phyloP scores from a whole-genome alignment of 2,797 vertebrate species.

The Malurus leucopterus region DNA sequence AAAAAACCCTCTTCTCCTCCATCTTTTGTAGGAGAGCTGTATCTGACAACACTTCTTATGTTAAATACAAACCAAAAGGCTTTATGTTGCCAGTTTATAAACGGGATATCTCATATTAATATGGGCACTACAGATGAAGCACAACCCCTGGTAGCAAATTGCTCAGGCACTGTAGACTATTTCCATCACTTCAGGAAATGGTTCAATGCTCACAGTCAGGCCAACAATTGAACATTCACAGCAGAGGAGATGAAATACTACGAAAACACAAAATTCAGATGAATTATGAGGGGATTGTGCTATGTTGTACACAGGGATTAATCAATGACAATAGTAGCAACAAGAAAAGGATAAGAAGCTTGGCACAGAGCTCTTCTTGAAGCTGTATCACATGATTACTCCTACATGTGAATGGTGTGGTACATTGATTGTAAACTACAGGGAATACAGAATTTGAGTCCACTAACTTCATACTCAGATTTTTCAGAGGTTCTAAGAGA shows the following conservation, averaged over 20 bases:
- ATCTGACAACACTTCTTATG: not conserved
- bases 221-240: not conserved
- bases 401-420: not conserved
- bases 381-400: not conserved
- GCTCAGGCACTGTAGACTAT: not conserved
- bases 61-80: not conserved
- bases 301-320: not conserved
- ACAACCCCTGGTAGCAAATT: not conserved
- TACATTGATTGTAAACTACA: not conserved
- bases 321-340: not conserved
- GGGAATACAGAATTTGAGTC: not conserved
- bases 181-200: not conserved
- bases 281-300: not conserved
- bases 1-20: not conserved
- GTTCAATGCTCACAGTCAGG: not conserved
- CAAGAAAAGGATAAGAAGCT: not conserved
- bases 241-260: not conserved
- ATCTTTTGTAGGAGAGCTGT: not conserved
- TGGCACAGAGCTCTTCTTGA: not conserved
- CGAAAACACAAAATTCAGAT: not conserved
- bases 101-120: not conserved
- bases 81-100: not conserved
- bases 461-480: fast-evolving
- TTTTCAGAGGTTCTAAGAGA: too few relatives aligned
- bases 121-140: not conserved